phyloP scores from a whole-genome alignment of 2,888 invertebrate genomes.

The Heterodera filipjevi region DNA sequence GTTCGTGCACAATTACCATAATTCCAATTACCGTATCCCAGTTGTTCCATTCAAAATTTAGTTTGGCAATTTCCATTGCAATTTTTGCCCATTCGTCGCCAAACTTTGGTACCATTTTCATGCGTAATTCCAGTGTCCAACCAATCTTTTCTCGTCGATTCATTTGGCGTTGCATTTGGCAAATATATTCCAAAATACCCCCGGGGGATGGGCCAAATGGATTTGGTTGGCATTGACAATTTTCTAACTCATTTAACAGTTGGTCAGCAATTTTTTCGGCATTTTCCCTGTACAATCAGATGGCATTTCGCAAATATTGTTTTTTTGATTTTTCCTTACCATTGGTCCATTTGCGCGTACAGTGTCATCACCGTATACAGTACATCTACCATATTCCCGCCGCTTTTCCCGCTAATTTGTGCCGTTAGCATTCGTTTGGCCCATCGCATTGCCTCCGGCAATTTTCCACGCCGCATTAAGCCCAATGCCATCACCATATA shows the following conservation, averaged over 20 bases:
- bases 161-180: not conserved
- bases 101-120: not conserved
- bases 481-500: not conserved
- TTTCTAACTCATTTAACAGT: not conserved
- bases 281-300: not conserved
- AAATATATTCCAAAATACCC: not conserved
- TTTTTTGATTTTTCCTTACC: not conserved
- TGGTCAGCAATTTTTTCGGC: slow-evolving; percentile 2
- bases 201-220: not conserved
- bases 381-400: not conserved
- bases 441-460: slow-evolving; percentile 11
- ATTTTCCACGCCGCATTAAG: not conserved
- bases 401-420: not conserved
- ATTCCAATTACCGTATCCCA: too few species aligned
- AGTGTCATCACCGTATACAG: not conserved
- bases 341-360: not conserved
- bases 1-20: too few species aligned
- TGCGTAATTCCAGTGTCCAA: not conserved
- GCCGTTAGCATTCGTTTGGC: not conserved
- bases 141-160: not conserved
- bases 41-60: not conserved
- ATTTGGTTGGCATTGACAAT: not conserved
- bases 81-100: not conserved
- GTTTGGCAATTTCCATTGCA: slow-evolving; percentile 8
- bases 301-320: not conserved